phyloP scores from a whole-genome alignment of 2,113 vertebrate species.

The Struthio camelus region DNA sequence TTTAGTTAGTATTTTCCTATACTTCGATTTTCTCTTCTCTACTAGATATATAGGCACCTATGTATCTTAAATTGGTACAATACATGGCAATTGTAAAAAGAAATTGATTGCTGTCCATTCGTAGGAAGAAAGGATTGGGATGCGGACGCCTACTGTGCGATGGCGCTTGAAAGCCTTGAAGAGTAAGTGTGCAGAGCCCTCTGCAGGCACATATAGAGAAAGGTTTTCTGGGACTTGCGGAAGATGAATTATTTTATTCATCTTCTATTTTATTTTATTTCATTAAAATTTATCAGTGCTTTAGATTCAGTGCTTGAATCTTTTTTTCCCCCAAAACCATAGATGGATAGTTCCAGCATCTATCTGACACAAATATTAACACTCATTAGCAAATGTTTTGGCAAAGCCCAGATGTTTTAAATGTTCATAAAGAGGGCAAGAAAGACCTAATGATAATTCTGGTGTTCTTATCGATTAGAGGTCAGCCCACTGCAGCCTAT shows the following conservation, averaged over 20 bases:
- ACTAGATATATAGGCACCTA: neutral
- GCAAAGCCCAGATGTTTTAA: neutral
- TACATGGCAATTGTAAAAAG: neutral
- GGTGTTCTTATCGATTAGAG: neutral
- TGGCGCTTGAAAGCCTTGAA: neutral
- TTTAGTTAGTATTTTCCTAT: neutral
- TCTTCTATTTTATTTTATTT: neutral
- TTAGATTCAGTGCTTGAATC: conserved; percentile 22
- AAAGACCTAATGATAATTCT: neutral
- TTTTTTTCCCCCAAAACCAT: conserved; percentile 23
- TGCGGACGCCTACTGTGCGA: neutral
- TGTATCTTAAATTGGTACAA: neutral
- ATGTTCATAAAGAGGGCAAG: neutral
- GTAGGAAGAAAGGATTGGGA: neutral
- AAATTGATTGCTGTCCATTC: neutral
- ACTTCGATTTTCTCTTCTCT: neutral
- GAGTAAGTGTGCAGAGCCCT: neutral
- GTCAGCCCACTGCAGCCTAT: neutral
- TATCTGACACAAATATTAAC: neutral
- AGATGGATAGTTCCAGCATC: neutral
- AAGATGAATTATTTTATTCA: neutral
- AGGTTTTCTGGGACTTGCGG: neutral
- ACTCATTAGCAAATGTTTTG: neutral
- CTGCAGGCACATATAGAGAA: neutral
- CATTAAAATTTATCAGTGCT: neutral